Conservation (phyloP, 2,888 invertebrate genomes). For the Caenorhabditis sp. region DNA sequence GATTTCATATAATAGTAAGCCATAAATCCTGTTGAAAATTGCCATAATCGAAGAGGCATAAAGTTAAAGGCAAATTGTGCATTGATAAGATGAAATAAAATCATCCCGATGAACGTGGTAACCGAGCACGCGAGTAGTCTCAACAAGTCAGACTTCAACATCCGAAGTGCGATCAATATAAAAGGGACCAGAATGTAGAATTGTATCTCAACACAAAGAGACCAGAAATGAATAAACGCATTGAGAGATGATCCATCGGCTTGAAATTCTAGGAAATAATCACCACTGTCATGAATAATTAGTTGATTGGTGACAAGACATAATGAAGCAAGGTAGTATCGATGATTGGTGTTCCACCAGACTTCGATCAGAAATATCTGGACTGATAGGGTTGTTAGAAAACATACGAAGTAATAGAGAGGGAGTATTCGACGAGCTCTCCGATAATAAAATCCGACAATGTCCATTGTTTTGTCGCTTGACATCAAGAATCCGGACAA, state of each 20-base stretch:
- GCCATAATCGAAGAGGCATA: slow-evolving; percentile 37
- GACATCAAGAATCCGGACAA: slow-evolving; percentile 19
- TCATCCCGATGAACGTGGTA: slow-evolving; percentile 5
- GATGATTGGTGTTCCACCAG: slow-evolving; percentile 16
- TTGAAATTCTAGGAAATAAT: slow-evolving; percentile 36
- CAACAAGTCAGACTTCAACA: slow-evolving; percentile 23
- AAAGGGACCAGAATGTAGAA: slow-evolving; percentile 39
- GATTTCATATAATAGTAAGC: slow-evolving; percentile 23
- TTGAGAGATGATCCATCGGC: slow-evolving; percentile 37
- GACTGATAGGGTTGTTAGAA: slow-evolving; percentile 3
- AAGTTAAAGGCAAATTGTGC: slow-evolving; percentile 30
- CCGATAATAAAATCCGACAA: slow-evolving; percentile 9
- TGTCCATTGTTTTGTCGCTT: background rate
- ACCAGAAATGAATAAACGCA: slow-evolving; percentile 37
- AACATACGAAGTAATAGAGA: slow-evolving; percentile 16
- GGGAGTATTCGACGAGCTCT: slow-evolving; percentile 20
- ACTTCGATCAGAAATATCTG: slow-evolving; percentile 10
- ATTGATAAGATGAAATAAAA: slow-evolving; percentile 7
- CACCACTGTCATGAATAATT: slow-evolving; percentile 22
- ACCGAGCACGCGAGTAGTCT: slow-evolving; percentile 3
- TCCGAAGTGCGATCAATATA: slow-evolving; percentile 22
- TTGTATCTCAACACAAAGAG: slow-evolving; percentile 35
- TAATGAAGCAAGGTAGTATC: slow-evolving; percentile 22
- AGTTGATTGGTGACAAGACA: slow-evolving; percentile 28
- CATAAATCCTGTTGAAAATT: slow-evolving; percentile 32